Conservation (phyloP, 1,140 invertebrate genomes). For the Brachionus manjavacas region DNA sequence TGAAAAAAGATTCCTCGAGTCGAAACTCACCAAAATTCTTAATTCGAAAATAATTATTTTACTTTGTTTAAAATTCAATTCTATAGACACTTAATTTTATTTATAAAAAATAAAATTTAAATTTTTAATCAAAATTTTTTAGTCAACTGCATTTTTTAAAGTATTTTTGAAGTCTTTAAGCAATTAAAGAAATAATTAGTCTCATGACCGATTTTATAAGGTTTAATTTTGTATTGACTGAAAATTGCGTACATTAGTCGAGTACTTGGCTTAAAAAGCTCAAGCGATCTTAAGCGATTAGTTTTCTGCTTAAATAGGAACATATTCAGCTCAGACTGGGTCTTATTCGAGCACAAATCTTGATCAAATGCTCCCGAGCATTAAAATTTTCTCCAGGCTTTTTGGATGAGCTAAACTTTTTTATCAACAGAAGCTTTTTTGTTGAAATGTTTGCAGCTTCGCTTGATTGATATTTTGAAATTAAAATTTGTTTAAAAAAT, state of each 20-base stretch:
- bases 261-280: not conserved
- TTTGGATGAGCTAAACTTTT: not conserved
- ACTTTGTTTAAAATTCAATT: not conserved
- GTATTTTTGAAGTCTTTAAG: not conserved
- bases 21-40: not conserved
- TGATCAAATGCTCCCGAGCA: not conserved
- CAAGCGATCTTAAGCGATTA: not conserved
- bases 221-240: not conserved
- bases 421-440: not conserved
- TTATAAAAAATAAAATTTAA: not conserved
- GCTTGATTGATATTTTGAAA: not conserved
- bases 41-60: not conserved
- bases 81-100: not conserved
- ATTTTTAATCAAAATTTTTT: not conserved
- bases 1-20: not conserved
- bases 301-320: not conserved
- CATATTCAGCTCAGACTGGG: not conserved
- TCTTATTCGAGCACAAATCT: not conserved
- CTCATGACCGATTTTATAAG: not conserved
- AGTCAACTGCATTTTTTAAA: not conserved
- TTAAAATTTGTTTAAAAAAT: not conserved
- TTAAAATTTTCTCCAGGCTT: not conserved
- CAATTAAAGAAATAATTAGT: conserved; percentile 1
- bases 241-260: not conserved
- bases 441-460: not conserved